These are phyloP conservation scores for Girardinus metallicus DNA, from an alignment of 2,797 vertebrate species.

Conservation along the genomic window DNA sequence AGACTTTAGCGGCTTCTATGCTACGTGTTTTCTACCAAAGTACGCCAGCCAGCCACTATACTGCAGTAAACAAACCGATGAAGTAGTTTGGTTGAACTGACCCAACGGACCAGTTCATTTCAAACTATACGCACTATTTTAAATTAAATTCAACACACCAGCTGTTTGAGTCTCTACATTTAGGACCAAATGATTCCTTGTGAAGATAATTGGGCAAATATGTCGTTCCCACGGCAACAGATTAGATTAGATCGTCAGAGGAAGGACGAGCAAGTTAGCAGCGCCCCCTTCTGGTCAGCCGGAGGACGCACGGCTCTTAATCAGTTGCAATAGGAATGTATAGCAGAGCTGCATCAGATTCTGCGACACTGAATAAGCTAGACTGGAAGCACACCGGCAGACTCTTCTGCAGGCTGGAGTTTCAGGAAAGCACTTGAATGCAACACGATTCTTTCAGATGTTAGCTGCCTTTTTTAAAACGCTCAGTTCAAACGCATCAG, in stretches of 20 bases:
- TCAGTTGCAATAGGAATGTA: slow-evolving; percentile 49
- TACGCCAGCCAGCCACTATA: background rate
- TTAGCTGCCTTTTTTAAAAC: slow-evolving; percentile 54
- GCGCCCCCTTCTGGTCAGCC: slow-evolving; percentile 15
- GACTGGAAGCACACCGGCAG: slow-evolving; percentile 36
- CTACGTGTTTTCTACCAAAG: background rate
- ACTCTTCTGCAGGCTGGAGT: slow-evolving; percentile 12
- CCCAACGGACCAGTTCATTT: background rate
- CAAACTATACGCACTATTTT: background rate
- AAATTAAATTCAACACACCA: background rate
- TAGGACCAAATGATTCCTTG: slow-evolving; percentile 52
- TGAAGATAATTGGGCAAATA: slow-evolving; percentile 1
- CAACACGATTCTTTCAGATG: slow-evolving; percentile 24
- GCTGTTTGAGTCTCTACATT: slow-evolving; percentile 1
- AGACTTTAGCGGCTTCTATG: background rate
- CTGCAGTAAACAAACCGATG: background rate
- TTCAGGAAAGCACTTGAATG: slow-evolving; percentile 24
- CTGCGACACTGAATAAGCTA: slow-evolving; percentile 53
- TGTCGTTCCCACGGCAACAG: slow-evolving; percentile 1
- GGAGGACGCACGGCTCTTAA: slow-evolving; percentile 11
- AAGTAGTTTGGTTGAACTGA: slow-evolving; percentile 27
- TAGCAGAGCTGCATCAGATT: slow-evolving; percentile 28
- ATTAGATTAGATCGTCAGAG: background rate
- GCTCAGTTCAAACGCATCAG: slow-evolving; percentile 20
- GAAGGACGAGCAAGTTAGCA: background rate